Conservation (phyloP, 1,140 invertebrate species). For the Pogonomyrmex barbatus region DNA sequence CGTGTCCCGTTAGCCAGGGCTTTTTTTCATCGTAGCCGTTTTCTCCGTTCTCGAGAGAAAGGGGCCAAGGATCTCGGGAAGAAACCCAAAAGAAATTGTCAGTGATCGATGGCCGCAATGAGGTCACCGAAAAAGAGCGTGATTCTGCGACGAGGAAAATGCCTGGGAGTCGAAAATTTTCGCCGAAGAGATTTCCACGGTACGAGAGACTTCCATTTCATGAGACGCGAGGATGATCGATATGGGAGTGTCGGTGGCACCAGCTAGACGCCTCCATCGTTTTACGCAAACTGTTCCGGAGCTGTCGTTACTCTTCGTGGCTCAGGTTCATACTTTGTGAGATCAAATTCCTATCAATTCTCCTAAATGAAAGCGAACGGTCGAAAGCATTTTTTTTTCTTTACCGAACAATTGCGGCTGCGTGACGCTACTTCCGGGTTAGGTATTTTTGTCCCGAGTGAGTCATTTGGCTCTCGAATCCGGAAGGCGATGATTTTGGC, state of each 20-base stretch:
- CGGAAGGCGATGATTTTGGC: conserved; percentile 56
- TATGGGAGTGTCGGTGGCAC: conserved; percentile 28
- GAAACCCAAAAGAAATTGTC: conserved; percentile 64
- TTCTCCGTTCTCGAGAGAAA: conserved; percentile 41
- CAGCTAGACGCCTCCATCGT: conserved; percentile 42
- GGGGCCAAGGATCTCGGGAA: conserved; percentile 49
- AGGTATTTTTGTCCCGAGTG: background rate
- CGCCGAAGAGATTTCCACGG: conserved; percentile 30
- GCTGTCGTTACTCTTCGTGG: conserved; percentile 38
- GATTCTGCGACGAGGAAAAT: conserved; percentile 45
- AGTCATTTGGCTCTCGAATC: conserved; percentile 16
- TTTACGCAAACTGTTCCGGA: conserved; percentile 28
- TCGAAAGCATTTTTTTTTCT: conserved; percentile 7
- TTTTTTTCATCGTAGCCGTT: conserved; percentile 44
- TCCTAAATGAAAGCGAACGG: background rate
- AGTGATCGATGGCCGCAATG: conserved; percentile 59
- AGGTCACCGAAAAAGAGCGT: conserved; percentile 59
- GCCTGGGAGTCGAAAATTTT: conserved; percentile 51
- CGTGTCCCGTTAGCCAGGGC: background rate
- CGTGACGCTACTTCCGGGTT: conserved; percentile 36
- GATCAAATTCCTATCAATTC: background rate
- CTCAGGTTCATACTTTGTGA: background rate
- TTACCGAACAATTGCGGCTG: conserved; percentile 11
- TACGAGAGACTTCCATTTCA: conserved; percentile 12
- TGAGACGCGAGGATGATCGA: conserved; percentile 52